Evolutionary conservation across 2,113 vertebrate genomes (phyloP), one percentile per base, ranked within the genome.

Genomic region (Thunnus maccoyii): DNA sequence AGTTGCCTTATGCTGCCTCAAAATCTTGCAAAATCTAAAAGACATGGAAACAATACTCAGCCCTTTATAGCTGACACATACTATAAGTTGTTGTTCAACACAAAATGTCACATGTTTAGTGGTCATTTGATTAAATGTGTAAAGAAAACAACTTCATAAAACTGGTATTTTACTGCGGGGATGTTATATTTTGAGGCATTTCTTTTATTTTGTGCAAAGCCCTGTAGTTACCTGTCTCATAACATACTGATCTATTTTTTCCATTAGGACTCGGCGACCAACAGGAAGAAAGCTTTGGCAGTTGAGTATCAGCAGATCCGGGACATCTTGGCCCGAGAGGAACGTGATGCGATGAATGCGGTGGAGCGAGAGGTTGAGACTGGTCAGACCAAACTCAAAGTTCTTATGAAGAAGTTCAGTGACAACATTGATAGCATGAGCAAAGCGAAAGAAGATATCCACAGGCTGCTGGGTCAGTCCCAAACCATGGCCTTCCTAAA

Each of bases 401-500:
- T 1, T 20, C 76, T 97, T 36, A 80, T 92, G 0, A 90, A 91
- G 62, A 78, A 95, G 86, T 94, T 99, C 36, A 65, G 64, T 22
- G 94, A 92, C 56, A 99, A 98, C 82, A 85, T 95, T 8, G 88
- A 75, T 0, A 95, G 93, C 86, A 93, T 98, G 77, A 93, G 88
- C 36, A 82, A 63, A 15, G 77, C 96, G 46, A 96, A 86, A 86
- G 94, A 92, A 1, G 88, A 94, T n/a, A 88, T 97, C 69, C 91
- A 94, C 76, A 82, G 73, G 48, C 84, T 93, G 51, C 92, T 99
- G 89, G 76, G 69, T 7, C 93, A 95, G 83, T 83, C 54, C 0
- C 94, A 96, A 0, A 95, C 96, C 0, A 18, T 96, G 25, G 76
- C 94, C n/a, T 98, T 99, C 91, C 92, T 99, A 41, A 96, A 97